Evolutionary conservation across 1,140 invertebrate genomes (phyloP).

Genomic region (Marisa cornuarietis): DNA sequence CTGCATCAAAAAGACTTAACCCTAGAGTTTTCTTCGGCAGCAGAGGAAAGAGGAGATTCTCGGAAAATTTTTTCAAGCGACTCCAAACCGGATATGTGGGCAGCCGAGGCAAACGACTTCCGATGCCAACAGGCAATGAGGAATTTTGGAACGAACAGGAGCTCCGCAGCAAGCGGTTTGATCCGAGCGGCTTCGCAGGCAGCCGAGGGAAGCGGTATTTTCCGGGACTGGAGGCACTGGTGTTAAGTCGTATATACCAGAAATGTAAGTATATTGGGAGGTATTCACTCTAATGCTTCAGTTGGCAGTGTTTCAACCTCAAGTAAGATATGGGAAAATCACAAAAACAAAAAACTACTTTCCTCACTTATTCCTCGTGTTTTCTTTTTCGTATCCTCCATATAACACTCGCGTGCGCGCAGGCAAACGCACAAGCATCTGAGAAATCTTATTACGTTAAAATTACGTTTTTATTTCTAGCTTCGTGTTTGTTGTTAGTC

Average conservation of each 20-base stretch:
- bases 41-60: slow-evolving; percentile 2
- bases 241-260: slow-evolving; percentile 19
- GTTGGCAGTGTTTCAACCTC: too few relatives aligned
- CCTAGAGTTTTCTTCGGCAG: not conserved
- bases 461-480: too few relatives aligned
- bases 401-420: too few relatives aligned
- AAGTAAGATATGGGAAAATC: too few relatives aligned
- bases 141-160: not conserved
- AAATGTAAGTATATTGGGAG: slow-evolving; percentile 8
- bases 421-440: too few relatives aligned
- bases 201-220: slow-evolving; percentile 30
- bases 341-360: too few relatives aligned
- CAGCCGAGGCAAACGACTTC: slow-evolving; percentile 1
- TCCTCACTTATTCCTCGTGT: too few relatives aligned
- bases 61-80: not conserved
- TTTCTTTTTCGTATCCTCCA: too few relatives aligned
- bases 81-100: slow-evolving; percentile 4
- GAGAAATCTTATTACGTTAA: too few relatives aligned
- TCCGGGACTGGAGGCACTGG: slow-evolving; percentile 20
- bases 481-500: too few relatives aligned
- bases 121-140: not conserved
- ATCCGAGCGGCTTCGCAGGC: slow-evolving; percentile 22
- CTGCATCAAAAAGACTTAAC: not conserved
- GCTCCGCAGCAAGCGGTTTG: slow-evolving; percentile 6
- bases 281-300: too few relatives aligned